phyloP scores from a whole-genome alignment of 92 coral and sea anemone species.

The Palythoa grandis region DNA sequence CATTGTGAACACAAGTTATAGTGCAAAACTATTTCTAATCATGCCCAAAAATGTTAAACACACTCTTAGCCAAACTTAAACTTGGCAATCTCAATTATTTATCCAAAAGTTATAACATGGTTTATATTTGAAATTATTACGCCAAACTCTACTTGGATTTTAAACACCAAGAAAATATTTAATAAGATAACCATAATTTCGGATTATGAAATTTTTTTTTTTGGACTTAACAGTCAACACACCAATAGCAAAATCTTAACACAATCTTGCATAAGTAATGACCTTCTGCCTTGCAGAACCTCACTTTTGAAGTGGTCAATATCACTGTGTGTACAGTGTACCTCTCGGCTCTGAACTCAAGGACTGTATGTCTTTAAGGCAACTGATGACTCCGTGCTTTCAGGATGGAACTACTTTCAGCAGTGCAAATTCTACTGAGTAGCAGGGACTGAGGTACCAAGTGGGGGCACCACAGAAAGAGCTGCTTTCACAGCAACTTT shows the following conservation, averaged over 20 bases:
- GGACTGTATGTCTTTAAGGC: neutral
- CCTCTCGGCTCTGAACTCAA: neutral
- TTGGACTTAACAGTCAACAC: constrained; percentile 4
- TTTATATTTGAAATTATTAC: neutral
- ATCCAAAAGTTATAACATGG: neutral
- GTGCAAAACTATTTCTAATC: neutral
- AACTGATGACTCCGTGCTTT: neutral
- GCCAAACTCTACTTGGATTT: constrained; percentile 17
- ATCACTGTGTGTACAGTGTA: too few species aligned
- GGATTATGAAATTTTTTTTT: neutral
- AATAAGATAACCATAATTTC: neutral
- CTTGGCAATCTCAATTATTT: constrained; percentile 1
- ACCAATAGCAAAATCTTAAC: constrained; percentile 20
- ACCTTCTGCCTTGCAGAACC: neutral
- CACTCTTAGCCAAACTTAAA: neutral
- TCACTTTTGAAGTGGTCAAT: neutral
- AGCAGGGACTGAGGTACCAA: constrained; percentile 51
- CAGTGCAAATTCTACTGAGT: constrained; percentile 39
- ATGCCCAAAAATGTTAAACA: neutral
- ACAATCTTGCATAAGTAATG: neutral
- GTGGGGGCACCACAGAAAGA: constrained; percentile 48
- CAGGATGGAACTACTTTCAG: neutral
- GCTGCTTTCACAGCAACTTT: constrained; percentile 66
- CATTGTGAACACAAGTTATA: neutral
- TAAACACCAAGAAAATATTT: constrained; percentile 5